Conservation (phyloP, 2,113 vertebrate genomes). For the Aramus guarauna region DNA sequence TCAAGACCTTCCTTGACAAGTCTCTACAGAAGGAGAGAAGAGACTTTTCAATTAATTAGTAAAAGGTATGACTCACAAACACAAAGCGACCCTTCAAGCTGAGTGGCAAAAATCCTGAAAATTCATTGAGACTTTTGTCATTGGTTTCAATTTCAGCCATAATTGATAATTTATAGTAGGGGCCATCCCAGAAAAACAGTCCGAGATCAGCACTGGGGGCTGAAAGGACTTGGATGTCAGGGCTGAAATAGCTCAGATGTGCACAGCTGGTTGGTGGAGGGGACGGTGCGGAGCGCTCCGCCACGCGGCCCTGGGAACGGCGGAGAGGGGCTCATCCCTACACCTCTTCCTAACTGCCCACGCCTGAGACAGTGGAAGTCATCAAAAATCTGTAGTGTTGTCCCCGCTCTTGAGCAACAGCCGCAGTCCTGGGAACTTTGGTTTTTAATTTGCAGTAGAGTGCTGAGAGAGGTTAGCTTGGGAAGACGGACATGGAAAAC, state of each 20-base stretch:
- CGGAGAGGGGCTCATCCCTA: too few species aligned
- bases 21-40: not conserved
- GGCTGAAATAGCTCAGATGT: not conserved
- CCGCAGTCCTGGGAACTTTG: not conserved
- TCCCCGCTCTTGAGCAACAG: not conserved
- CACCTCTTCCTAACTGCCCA: not conserved
- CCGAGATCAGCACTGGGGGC: not conserved
- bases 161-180: rapidly evolving
- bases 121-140: not conserved
- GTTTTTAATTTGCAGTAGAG: not conserved
- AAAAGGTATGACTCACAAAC: not conserved
- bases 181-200: not conserved
- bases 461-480: not conserved
- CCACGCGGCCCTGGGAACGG: rapidly evolving
- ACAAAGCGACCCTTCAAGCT: not conserved
- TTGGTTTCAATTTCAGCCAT: not conserved
- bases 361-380: not conserved
- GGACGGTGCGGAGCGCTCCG: not conserved
- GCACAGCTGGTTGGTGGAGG: not conserved
- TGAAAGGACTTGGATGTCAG: not conserved
- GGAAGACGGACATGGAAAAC: slow-evolving; percentile 13
- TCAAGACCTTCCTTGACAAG: not conserved
- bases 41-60: not conserved
- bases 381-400: not conserved
- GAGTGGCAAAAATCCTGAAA: not conserved